Evolutionary conservation across 2,797 vertebrate genomes (phyloP).

Genomic region (Coregonus ussuriensis): DNA sequence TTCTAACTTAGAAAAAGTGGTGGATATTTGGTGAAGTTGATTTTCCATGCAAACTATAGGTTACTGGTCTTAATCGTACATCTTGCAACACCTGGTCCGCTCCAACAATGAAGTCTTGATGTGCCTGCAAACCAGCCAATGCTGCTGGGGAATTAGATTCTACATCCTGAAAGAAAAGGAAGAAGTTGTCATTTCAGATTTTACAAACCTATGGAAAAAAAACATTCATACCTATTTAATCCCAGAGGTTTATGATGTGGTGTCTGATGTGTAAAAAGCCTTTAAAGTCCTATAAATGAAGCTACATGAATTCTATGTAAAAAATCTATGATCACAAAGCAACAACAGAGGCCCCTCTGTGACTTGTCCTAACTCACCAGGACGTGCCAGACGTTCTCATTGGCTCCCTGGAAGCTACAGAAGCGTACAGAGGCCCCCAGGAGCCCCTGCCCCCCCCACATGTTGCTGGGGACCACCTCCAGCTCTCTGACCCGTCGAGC

Average conservation of each 20-base stretch:
- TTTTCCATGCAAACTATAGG: neutral
- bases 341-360: neutral
- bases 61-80: constrained; percentile 66
- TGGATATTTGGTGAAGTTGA: neutral
- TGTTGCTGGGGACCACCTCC: constrained; percentile 92
- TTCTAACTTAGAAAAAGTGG: no score
- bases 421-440: constrained; percentile 93
- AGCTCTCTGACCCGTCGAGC: constrained; percentile 87
- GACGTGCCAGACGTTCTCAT: constrained; percentile 93
- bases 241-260: neutral
- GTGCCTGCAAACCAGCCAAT: constrained; percentile 82
- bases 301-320: no score
- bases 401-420: constrained; percentile 94
- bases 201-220: neutral
- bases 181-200: neutral
- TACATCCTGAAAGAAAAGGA: constrained; percentile 76
- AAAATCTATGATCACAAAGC: neutral
- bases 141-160: constrained; percentile 88
- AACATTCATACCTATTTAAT: neutral
- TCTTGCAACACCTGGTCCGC: constrained; percentile 95
- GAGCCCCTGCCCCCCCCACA: constrained; percentile 97
- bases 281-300: no score
- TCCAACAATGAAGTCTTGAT: constrained; percentile 89
- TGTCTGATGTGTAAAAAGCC: neutral
- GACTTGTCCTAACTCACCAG: constrained; percentile 77